These are phyloP conservation scores for Siphlonurus alternatus DNA, from an alignment of 2,888 invertebrate species.

Conservation along the genomic window DNA sequence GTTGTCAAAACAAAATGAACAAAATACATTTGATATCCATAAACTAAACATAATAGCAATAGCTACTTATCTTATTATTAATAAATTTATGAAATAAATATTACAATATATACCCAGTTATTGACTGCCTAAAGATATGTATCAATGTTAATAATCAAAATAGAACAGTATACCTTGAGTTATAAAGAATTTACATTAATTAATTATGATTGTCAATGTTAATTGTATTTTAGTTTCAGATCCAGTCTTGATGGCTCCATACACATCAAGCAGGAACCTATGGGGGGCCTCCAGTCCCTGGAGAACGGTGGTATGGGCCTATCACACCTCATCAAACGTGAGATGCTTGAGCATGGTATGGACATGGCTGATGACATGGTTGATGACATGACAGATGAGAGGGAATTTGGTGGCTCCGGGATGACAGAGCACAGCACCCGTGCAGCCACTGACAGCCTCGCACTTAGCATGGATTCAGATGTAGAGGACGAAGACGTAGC, in stretches of 20 bases:
- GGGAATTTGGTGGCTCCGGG: slow-evolving; percentile 10
- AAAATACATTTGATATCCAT: too few species aligned
- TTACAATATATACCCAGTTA: too few species aligned
- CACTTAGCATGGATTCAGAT: slow-evolving; percentile 11
- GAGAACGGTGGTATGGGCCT: slow-evolving; percentile 6
- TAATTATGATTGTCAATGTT: too few species aligned
- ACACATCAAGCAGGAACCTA: slow-evolving; percentile 14
- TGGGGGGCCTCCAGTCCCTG: slow-evolving; percentile 1
- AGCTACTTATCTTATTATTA: too few species aligned
- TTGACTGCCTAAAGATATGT: too few species aligned
- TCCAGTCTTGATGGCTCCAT: slow-evolving; percentile 12
- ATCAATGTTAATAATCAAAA: too few species aligned
- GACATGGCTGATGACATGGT: slow-evolving; percentile 12
- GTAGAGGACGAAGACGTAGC: slow-evolving; percentile 14
- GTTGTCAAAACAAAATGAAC: too few species aligned
- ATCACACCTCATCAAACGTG: slow-evolving; percentile 14
- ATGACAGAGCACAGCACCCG: slow-evolving; percentile 6
- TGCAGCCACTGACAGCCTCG: slow-evolving; percentile 7
- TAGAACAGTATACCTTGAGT: too few species aligned
- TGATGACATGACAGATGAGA: slow-evolving; percentile 6
- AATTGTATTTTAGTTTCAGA: slow-evolving; percentile 6
- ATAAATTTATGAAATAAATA: too few species aligned
- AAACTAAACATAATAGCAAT: too few species aligned
- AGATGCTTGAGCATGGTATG: slow-evolving; percentile 14
- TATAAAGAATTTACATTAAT: too few species aligned